Evolutionary conservation across 2,888 invertebrate genomes (phyloP).

Genomic region (Acronicta psi): DNA sequence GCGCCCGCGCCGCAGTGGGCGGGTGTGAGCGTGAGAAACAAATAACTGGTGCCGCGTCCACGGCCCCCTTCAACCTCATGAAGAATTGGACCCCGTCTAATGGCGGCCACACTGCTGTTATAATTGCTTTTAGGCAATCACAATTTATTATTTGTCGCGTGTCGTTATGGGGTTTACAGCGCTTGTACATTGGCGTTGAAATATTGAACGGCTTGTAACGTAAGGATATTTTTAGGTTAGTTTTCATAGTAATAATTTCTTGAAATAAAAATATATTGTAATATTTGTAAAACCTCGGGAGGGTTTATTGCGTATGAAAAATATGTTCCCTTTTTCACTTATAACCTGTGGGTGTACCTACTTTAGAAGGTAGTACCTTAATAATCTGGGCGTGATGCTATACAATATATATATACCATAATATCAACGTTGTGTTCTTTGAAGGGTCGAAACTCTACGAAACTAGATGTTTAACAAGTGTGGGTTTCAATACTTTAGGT

Average conservation of each 20-base stretch:
- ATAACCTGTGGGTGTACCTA: too few species aligned
- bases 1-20: conserved; percentile 74
- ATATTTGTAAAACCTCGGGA: too few species aligned
- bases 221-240: conserved; percentile 42
- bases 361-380: too few species aligned
- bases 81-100: conserved; percentile 66
- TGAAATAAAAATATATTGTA: conserved; percentile 1
- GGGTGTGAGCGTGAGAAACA: conserved; percentile 87
- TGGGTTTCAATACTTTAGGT: conserved; percentile 47
- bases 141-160: conserved; percentile 67
- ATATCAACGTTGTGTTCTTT: too few species aligned
- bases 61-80: conserved; percentile 63
- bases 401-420: too few species aligned
- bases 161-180: conserved; percentile 51
- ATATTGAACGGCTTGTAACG: conserved; percentile 42
- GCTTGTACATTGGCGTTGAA: conserved; percentile 41
- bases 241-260: neutral
- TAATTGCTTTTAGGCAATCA: conserved; percentile 72
- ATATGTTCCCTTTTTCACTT: too few species aligned
- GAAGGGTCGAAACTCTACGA: too few species aligned
- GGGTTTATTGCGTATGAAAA: too few species aligned
- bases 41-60: conserved; percentile 79
- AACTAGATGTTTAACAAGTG: too few species aligned
- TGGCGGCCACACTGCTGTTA: conserved; percentile 64
- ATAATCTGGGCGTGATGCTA: too few species aligned